Conservation (phyloP, 2,797 vertebrate species). For the Argya squamiceps region DNA sequence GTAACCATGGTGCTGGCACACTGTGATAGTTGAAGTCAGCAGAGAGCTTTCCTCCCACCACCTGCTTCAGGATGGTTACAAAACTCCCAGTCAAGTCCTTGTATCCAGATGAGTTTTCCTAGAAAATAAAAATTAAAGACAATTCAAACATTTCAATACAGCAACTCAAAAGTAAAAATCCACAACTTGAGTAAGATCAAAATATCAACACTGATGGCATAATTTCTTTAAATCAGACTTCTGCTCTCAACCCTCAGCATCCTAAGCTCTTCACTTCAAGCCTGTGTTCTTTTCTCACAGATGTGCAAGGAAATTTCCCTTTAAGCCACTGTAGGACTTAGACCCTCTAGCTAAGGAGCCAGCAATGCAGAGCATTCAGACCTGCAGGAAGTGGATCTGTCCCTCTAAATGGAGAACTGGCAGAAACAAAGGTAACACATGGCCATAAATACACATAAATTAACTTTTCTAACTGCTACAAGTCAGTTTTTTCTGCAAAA, state of each 20-base stretch:
- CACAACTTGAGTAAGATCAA: background rate
- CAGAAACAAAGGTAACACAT: background rate
- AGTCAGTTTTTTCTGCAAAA: background rate
- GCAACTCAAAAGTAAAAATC: background rate
- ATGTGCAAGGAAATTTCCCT: background rate
- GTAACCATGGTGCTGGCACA: constrained; percentile 95
- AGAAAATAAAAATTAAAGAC: background rate
- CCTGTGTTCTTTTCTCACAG: background rate
- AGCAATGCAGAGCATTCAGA: background rate
- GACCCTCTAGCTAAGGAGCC: background rate
- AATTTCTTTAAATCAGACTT: background rate
- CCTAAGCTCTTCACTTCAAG: background rate
- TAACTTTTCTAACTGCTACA: background rate
- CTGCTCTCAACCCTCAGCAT: background rate
- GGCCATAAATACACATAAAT: background rate
- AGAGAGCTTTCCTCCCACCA: constrained; percentile 94
- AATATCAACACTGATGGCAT: background rate
- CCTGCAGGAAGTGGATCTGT: background rate
- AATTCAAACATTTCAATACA: background rate
- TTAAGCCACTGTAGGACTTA: background rate
- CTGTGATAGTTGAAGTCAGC: constrained; percentile 96
- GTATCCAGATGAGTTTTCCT: constrained; percentile 90
- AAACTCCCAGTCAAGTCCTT: constrained; percentile 92
- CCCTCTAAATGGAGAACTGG: background rate
- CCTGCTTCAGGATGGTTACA: constrained; percentile 94